Evolutionary conservation across 2,888 invertebrate species (phyloP).

Genomic region (Herminia tarsipennalis): DNA sequence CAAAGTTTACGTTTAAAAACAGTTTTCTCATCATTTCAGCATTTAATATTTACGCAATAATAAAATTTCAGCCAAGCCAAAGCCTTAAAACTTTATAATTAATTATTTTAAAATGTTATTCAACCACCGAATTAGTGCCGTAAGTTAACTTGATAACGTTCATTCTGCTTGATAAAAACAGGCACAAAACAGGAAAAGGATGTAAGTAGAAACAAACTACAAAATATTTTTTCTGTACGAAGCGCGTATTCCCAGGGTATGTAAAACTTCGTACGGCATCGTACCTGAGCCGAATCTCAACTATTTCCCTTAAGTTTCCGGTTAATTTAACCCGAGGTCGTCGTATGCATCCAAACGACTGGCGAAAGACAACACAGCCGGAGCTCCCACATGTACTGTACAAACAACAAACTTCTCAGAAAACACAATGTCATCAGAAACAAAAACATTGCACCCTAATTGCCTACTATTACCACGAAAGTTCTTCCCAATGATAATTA

Average conservation of each 20-base stretch:
- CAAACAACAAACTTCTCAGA: conserved; percentile 73
- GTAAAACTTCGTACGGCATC: conserved; percentile 51
- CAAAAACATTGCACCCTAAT: conserved; percentile 75
- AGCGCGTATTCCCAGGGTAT: conserved; percentile 17
- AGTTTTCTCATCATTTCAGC: background rate
- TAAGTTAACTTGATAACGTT: background rate
- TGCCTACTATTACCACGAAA: conserved; percentile 62
- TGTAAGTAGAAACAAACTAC: too few relatives aligned
- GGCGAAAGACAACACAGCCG: conserved; percentile 46
- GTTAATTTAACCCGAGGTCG: conserved; percentile 80
- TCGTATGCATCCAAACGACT: conserved; percentile 73
- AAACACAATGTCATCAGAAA: conserved; percentile 74
- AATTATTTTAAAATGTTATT: background rate
- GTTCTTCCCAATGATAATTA: conserved; percentile 58
- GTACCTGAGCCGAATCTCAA: conserved; percentile 77
- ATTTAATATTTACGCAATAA: background rate
- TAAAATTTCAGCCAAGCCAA: background rate
- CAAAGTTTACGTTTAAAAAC: background rate
- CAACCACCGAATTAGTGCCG: background rate
- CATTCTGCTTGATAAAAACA: too few relatives aligned
- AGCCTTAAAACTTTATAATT: background rate
- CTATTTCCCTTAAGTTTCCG: conserved; percentile 79
- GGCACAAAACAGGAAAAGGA: too few relatives aligned
- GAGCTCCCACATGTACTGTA: conserved; percentile 75
- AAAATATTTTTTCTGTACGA: conserved; percentile 8